Evolutionary conservation across 1,140 invertebrate genomes (phyloP).

Genomic region (Drosophila sturtevanti): DNA sequence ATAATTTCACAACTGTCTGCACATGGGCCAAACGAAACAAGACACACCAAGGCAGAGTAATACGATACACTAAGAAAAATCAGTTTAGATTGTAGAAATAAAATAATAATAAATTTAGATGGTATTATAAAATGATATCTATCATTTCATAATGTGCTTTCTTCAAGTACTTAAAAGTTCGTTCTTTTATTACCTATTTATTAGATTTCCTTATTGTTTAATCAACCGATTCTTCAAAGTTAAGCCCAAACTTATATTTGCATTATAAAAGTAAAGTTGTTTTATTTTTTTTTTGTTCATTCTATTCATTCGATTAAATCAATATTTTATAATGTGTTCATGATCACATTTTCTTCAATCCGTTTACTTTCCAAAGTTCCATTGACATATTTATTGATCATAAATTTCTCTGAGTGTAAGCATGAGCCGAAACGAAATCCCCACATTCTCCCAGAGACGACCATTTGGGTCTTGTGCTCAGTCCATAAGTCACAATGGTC

Average conservation of each 20-base stretch:
- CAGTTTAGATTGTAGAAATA: neutral
- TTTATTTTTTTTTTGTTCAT: neutral
- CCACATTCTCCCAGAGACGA: slow-evolving; percentile 30
- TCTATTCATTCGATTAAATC: neutral
- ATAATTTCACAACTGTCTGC: slow-evolving; percentile 81
- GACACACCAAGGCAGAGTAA: slow-evolving; percentile 32
- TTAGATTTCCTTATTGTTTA: neutral
- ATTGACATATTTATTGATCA: neutral
- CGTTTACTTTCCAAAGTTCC: neutral
- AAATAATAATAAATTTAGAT: neutral
- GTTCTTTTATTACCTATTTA: no score
- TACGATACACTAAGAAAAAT: slow-evolving; percentile 24
- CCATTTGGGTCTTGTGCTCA: slow-evolving; percentile 38
- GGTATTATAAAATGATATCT: no score
- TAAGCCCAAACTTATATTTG: neutral
- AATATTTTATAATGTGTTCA: neutral
- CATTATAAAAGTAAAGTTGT: neutral
- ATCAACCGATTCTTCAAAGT: neutral
- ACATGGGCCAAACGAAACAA: slow-evolving; percentile 65
- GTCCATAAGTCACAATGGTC: slow-evolving; percentile 52
- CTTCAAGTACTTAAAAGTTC: no score
- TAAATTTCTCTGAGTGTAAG: slow-evolving; percentile 26
- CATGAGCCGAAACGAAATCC: slow-evolving; percentile 37
- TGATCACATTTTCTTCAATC: no score
- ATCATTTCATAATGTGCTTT: neutral